A percentile compares a stretch with the other conserved stretches of the same genome.
These are phyloP conservation scores for Phengaris alcon DNA, from an alignment of 2,888 invertebrate genomes.

Conservation along the genomic window DNA sequence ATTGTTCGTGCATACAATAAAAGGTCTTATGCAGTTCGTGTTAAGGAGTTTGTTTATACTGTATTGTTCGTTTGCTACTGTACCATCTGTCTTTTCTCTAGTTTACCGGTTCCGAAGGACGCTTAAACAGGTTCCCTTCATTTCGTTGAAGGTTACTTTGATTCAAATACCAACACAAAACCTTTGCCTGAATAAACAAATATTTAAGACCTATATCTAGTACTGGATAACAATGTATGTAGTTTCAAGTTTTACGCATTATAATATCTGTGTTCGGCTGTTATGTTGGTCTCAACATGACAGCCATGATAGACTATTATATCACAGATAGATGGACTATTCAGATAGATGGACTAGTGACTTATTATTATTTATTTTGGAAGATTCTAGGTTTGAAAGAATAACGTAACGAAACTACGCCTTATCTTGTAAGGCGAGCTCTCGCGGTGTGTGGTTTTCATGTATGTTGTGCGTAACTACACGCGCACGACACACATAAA, in stretches of 20 bases:
- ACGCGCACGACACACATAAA: no score
- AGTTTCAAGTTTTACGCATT: not conserved
- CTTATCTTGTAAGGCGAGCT: no score
- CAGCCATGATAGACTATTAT: no score
- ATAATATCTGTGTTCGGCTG: not conserved
- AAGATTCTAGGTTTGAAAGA: no score
- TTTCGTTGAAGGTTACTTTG: conserved; percentile 32
- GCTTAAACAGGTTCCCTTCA: conserved; percentile 48
- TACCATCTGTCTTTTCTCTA: conserved; percentile 52
- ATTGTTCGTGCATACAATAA: conserved; percentile 29
- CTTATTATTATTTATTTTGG: no score
- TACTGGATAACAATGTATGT: not conserved
- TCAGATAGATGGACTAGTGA: no score
- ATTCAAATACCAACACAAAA: conserved; percentile 36
- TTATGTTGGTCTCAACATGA: not conserved
- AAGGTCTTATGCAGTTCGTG: not conserved
- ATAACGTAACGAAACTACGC: no score
- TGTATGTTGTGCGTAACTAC: no score
- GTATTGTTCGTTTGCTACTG: conserved; percentile 37
- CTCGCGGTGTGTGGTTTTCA: no score
- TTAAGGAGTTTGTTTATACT: conserved; percentile 30
- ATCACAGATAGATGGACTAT: no score
- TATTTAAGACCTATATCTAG: not conserved
- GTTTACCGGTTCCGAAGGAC: conserved; percentile 54
- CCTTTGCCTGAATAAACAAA: conserved; percentile 12